Percentiles rank a stretch among this genome's conserved stretches.
Conservation (phyloP, 2,797 vertebrate genomes). For the Hypotaenidia philippensis region DNA sequence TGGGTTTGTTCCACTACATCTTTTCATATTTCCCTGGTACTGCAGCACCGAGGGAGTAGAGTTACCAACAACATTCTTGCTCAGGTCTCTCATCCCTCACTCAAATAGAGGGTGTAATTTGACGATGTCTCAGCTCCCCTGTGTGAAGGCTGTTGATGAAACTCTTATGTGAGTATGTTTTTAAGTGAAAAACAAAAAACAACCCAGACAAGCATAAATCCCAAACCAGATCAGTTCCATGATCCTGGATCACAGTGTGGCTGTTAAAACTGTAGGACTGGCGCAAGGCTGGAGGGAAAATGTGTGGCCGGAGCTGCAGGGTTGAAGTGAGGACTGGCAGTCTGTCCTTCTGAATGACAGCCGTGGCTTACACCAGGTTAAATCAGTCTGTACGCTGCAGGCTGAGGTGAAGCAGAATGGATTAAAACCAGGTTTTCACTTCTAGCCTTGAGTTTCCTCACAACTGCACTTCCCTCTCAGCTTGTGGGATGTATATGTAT, state of each 20-base stretch:
- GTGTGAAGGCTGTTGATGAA: conserved; percentile 50
- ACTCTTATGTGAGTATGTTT: background rate
- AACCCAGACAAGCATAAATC: background rate
- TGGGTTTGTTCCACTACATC: conserved; percentile 39
- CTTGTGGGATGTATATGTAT: background rate
- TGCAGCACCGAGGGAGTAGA: background rate
- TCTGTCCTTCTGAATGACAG: conserved; percentile 66
- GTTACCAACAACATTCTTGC: conserved; percentile 64
- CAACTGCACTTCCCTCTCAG: background rate
- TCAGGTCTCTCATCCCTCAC: conserved; percentile 69
- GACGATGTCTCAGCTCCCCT: conserved; percentile 56
- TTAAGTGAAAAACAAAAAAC: conserved; percentile 1
- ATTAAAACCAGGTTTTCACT: conserved; percentile 50
- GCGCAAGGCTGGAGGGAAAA: background rate
- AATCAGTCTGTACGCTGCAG: background rate
- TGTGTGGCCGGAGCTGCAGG: background rate
- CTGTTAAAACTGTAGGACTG: background rate
- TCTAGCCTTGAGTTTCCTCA: background rate
- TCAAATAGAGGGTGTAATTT: conserved; percentile 74
- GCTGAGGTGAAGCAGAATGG: conserved; percentile 22
- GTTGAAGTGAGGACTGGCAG: conserved; percentile 59
- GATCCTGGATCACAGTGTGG: background rate
- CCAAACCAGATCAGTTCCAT: background rate
- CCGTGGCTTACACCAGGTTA: conserved; percentile 54
- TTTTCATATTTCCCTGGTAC: conserved; percentile 55